Conservation (phyloP, 2,888 invertebrate genomes). For the Mimumesa dahlbomi region DNA sequence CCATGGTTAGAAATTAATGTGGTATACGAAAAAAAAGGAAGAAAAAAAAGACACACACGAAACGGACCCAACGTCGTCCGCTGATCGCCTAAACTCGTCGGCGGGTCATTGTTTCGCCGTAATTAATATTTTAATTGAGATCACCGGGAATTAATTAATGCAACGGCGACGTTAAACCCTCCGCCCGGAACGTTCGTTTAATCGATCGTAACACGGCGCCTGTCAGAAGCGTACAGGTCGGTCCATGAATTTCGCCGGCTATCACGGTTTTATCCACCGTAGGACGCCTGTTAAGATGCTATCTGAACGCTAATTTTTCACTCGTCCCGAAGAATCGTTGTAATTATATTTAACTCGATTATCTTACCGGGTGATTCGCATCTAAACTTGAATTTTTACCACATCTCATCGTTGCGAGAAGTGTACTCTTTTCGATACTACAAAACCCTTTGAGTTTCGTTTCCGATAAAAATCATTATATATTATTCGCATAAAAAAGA, state of each 20-base stretch:
- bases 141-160: slow-evolving; percentile 78
- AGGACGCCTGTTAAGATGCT: slow-evolving; percentile 31
- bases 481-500: too few species aligned
- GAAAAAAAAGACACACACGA: slow-evolving; percentile 6
- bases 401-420: too few species aligned
- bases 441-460: background rate
- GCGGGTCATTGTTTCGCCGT: slow-evolving; percentile 72
- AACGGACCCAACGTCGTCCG: slow-evolving; percentile 31
- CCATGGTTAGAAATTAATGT: slow-evolving; percentile 15
- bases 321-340: slow-evolving; percentile 21
- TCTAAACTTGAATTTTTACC: too few species aligned
- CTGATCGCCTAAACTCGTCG: slow-evolving; percentile 55
- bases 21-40: background rate
- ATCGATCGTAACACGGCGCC: slow-evolving; percentile 68
- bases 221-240: slow-evolving; percentile 78
- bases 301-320: slow-evolving; percentile 36
- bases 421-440: slow-evolving; percentile 3
- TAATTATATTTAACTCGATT: too few species aligned
- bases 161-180: slow-evolving; percentile 68
- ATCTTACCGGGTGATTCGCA: too few species aligned
- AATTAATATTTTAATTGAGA: slow-evolving; percentile 80
- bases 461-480: background rate
- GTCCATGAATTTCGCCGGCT: slow-evolving; percentile 77
- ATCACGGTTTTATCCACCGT: slow-evolving; percentile 52
- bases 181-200: slow-evolving; percentile 55